Conservation (phyloP, 2,113 vertebrate genomes). For the Gymnarchus niloticus region DNA sequence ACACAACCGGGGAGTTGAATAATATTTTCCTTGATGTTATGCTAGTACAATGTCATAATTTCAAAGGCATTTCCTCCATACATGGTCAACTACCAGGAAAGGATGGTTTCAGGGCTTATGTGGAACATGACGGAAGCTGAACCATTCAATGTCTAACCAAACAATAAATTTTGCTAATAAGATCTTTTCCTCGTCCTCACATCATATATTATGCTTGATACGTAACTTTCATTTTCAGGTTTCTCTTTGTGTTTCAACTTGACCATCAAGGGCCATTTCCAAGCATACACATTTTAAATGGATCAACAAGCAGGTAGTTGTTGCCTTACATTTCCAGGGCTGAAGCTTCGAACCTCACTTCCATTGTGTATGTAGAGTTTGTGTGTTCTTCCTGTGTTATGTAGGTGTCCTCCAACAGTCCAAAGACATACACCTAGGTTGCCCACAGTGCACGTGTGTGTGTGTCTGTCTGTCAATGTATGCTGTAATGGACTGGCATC, state of each 20-base stretch:
- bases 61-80: conserved; percentile 33
- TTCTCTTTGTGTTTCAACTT: conserved; percentile 24
- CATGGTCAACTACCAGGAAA: conserved; percentile 24
- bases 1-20: conserved; percentile 54
- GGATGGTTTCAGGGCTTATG: conserved; percentile 37
- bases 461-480: too few relatives aligned
- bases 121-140: conserved; percentile 23
- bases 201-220: conserved; percentile 45
- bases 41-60: conserved; percentile 44
- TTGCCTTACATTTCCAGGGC: too few relatives aligned
- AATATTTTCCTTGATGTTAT: conserved; percentile 61
- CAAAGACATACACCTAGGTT: too few relatives aligned
- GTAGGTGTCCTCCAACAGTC: too few relatives aligned
- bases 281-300: background rate
- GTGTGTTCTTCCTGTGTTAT: too few relatives aligned
- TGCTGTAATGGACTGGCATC: background rate
- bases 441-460: too few relatives aligned
- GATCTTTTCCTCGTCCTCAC: conserved; percentile 52
- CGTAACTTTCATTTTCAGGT: conserved; percentile 52
- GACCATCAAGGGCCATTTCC: background rate
- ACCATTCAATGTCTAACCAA: conserved; percentile 34
- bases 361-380: too few relatives aligned
- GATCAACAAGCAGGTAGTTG: background rate
- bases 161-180: conserved; percentile 42
- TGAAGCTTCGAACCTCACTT: too few relatives aligned